Evolutionary conservation across 2,888 invertebrate species (phyloP).

Genomic region (Nysson spinosus): DNA sequence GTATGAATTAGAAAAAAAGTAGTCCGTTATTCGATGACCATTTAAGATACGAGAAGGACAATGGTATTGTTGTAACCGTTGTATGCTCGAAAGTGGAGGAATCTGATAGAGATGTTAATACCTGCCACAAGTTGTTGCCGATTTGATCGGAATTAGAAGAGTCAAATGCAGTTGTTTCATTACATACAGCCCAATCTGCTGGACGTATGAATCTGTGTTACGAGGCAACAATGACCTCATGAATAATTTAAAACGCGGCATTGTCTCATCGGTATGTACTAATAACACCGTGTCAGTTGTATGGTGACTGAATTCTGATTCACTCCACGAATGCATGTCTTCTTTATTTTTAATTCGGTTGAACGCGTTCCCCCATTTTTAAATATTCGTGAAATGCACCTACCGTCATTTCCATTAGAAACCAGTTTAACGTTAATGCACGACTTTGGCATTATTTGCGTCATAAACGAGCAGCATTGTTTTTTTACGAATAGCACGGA

Average conservation of each 20-base stretch:
- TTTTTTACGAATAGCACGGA: too few species aligned
- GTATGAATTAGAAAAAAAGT: too few species aligned
- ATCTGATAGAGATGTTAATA: too few species aligned
- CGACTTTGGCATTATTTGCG: too few species aligned
- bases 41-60: too few species aligned
- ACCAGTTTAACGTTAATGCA: too few species aligned
- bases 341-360: slow-evolving; percentile 37
- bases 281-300: slow-evolving; percentile 52
- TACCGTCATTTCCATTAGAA: background rate
- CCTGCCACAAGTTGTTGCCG: slow-evolving; percentile 7
- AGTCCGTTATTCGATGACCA: too few species aligned
- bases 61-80: too few species aligned
- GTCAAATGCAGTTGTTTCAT: slow-evolving; percentile 38
- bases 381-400: slow-evolving; percentile 11
- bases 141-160: slow-evolving; percentile 16
- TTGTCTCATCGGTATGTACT: slow-evolving; percentile 53
- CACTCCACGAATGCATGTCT: slow-evolving; percentile 27
- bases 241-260: slow-evolving; percentile 57
- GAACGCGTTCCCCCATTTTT: slow-evolving; percentile 17
- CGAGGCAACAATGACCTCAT: slow-evolving; percentile 55
- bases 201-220: slow-evolving; percentile 40
- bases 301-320: slow-evolving; percentile 47
- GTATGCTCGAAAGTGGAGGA: too few species aligned
- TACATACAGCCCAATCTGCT: slow-evolving; percentile 25
- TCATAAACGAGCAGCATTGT: too few species aligned